Conservation (phyloP, 2,888 invertebrate species). For the Sipunculus nudus region DNA sequence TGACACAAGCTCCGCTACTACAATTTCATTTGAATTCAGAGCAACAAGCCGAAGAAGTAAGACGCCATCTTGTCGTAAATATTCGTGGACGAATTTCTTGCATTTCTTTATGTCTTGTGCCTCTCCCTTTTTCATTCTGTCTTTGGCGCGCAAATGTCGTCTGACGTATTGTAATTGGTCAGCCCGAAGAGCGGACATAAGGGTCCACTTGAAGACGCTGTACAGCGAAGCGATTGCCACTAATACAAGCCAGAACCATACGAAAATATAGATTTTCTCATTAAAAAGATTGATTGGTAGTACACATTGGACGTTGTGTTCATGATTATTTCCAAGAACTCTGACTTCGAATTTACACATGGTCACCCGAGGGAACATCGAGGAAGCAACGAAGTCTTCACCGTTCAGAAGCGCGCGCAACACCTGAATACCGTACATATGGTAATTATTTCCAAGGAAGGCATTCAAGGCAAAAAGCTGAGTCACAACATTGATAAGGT, state of each 20-base stretch:
- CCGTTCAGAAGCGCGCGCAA: constrained; percentile 67
- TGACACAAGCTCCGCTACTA: constrained; percentile 60
- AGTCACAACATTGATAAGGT: constrained; percentile 67
- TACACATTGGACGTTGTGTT: constrained; percentile 50
- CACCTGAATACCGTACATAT: constrained; percentile 68
- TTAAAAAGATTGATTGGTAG: constrained; percentile 51
- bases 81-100: constrained; percentile 59
- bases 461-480: constrained; percentile 68
- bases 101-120: constrained; percentile 60
- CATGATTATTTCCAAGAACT: constrained; percentile 40
- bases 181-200: no score
- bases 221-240: no score
- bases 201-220: no score
- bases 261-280: constrained; percentile 51
- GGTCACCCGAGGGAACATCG: constrained; percentile 64
- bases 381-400: constrained; percentile 61
- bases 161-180: no score
- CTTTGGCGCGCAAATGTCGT: no score
- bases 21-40: constrained; percentile 63
- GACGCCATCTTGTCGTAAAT: constrained; percentile 62
- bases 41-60: constrained; percentile 62
- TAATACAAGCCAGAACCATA: constrained; percentile 53
- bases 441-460: constrained; percentile 67
- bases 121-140: no score
- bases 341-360: constrained; percentile 65